These are phyloP conservation scores for Microcebus lehilahytsara DNA, from an alignment of 2,113 vertebrate genomes.

Conservation along the genomic window DNA sequence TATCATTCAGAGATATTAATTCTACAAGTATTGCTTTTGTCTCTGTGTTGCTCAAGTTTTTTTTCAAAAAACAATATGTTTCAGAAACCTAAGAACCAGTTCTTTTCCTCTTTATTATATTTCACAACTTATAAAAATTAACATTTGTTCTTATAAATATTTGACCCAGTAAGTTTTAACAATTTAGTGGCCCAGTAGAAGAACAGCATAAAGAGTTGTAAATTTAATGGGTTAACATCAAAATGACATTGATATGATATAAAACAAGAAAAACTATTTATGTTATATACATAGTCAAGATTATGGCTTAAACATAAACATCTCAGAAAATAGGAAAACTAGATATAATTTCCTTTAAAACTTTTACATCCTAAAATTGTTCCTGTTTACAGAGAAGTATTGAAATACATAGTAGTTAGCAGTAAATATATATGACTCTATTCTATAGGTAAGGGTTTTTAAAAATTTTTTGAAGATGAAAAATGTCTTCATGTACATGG, in stretches of 20 bases:
- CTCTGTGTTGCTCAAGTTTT: not conserved
- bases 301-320: slow-evolving; percentile 19
- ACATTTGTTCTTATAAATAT: slow-evolving; percentile 40
- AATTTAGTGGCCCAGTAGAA: slow-evolving; percentile 8
- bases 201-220: not conserved
- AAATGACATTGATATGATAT: slow-evolving; percentile 41
- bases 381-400: slow-evolving; percentile 20
- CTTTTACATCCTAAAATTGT: slow-evolving; percentile 29
- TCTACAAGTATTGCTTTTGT: not conserved
- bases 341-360: slow-evolving; percentile 42
- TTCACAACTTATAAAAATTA: slow-evolving; percentile 44
- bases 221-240: slow-evolving; percentile 26
- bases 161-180: slow-evolving; percentile 42
- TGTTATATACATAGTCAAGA: not conserved
- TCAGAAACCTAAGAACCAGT: not conserved
- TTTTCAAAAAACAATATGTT: not conserved
- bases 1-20: not conserved
- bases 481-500: slow-evolving; percentile 51
- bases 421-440: slow-evolving; percentile 57
- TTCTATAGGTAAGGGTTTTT: slow-evolving; percentile 9
- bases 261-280: slow-evolving; percentile 40
- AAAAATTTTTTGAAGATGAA: slow-evolving; percentile 55
- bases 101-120: not conserved
- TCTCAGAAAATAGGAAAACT: slow-evolving; percentile 44
- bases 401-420: slow-evolving; percentile 18